Conservation (phyloP, 2,888 invertebrate genomes). For the Synergus umbraculus region DNA sequence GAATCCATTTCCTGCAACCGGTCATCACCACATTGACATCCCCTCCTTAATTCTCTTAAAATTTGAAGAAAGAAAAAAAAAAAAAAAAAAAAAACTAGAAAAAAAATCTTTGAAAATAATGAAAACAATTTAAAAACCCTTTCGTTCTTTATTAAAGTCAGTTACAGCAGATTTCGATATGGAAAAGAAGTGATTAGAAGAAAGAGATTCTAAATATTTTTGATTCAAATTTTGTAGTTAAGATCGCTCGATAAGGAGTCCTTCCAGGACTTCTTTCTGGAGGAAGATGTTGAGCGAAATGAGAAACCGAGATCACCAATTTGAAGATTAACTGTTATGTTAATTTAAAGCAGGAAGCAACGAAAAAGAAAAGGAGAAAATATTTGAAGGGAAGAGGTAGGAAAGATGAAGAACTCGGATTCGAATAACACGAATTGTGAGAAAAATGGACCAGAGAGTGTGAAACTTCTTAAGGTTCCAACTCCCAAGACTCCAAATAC, state of each 20-base stretch:
- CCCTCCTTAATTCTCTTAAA: background rate
- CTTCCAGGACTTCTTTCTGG: background rate
- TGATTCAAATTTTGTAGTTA: background rate
- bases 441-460: conserved; percentile 72
- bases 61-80: too few relatives aligned
- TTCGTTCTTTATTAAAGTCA: background rate
- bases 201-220: background rate
- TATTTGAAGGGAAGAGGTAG: background rate
- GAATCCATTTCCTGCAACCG: conserved; percentile 43
- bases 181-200: conserved; percentile 12
- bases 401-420: conserved; percentile 62
- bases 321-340: background rate
- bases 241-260: background rate
- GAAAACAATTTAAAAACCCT: background rate
- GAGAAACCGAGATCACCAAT: background rate
- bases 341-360: conserved; percentile 37
- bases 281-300: conserved; percentile 47
- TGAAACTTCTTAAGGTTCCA: conserved; percentile 68
- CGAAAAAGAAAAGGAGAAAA: background rate
- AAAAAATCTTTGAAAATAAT: background rate
- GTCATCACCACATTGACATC: background rate
- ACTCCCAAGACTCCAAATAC: conserved; percentile 63
- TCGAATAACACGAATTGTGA: conserved; percentile 64
- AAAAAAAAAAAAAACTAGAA: background rate
- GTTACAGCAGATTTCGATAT: background rate